Evolutionary conservation across 2,113 vertebrate species (phyloP).

Genomic region (Aegithalos caudatus): DNA sequence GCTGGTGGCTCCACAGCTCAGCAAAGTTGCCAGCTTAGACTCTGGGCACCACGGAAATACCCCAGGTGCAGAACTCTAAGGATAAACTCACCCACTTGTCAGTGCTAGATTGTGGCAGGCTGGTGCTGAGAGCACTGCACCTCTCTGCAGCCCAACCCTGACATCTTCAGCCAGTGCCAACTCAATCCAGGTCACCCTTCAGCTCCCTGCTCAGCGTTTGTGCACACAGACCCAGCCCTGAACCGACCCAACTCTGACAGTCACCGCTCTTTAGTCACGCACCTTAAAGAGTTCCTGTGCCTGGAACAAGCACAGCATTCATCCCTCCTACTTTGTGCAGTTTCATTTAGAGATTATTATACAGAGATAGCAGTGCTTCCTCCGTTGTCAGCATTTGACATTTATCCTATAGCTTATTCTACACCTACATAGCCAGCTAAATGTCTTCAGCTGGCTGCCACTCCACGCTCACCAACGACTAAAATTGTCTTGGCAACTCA

Average conservation of each 20-base stretch:
- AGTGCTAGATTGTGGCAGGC: not conserved
- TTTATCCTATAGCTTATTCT: constrained; percentile 16
- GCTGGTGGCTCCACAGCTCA: not conserved
- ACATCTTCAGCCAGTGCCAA: not conserved
- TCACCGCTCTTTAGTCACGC: not conserved
- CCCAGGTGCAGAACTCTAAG: not conserved
- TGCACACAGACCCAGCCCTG: not conserved
- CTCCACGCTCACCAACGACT: not conserved
- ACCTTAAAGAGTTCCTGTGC: not conserved
- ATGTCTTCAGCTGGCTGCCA: not conserved
- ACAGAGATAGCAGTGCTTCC: not conserved
- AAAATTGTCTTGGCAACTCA: not conserved
- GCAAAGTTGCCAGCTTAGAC: not conserved
- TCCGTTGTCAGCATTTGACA: not conserved
- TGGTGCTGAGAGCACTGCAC: not conserved
- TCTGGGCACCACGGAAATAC: not conserved
- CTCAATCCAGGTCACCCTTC: not conserved
- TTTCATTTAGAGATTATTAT: not conserved
- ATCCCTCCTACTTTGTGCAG: not conserved
- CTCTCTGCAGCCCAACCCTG: not conserved
- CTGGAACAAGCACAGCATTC: not conserved
- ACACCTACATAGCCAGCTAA: not conserved
- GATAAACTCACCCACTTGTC: not conserved
- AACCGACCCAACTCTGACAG: not conserved
- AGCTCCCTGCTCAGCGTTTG: not conserved